These are phyloP conservation scores for Coelopa frigida DNA, from an alignment of 1,140 invertebrate genomes.

Conservation along the genomic window DNA sequence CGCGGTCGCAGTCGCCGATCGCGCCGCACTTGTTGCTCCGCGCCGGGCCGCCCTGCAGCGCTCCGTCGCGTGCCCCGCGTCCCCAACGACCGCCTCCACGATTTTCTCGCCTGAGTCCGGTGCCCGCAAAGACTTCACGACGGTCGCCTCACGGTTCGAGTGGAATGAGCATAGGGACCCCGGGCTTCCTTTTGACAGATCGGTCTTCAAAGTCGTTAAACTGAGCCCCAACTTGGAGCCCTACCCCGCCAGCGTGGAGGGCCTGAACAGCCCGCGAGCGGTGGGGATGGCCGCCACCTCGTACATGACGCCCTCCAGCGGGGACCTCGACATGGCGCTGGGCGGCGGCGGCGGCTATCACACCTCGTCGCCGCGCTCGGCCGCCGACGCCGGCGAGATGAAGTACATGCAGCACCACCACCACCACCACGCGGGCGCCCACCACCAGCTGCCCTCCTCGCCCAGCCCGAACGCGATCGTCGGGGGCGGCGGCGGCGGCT, in stretches of 20 bases:
- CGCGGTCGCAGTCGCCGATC: neutral
- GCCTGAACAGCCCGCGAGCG: slow-evolving; percentile 46
- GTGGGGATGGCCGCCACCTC: slow-evolving; percentile 74
- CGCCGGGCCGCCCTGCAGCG: no score
- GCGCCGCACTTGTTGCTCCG: slow-evolving; percentile 8
- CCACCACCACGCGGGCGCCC: slow-evolving; percentile 60
- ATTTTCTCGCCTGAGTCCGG: slow-evolving; percentile 29
- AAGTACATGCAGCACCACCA: slow-evolving; percentile 82
- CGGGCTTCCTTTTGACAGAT: slow-evolving; percentile 45
- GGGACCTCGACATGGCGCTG: slow-evolving; percentile 65
- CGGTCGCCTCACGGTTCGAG: slow-evolving; percentile 45
- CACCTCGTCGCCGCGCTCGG: slow-evolving; percentile 65
- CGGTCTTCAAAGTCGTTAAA: slow-evolving; percentile 46
- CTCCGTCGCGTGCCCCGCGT: slow-evolving; percentile 3
- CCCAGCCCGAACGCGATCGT: slow-evolving; percentile 50
- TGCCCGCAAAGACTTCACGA: slow-evolving; percentile 42
- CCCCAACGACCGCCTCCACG: slow-evolving; percentile 1
- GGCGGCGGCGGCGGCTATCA: slow-evolving; percentile 61
- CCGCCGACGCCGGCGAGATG: slow-evolving; percentile 80
- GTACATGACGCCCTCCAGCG: slow-evolving; percentile 72
- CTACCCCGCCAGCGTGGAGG: slow-evolving; percentile 47
- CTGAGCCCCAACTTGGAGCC: slow-evolving; percentile 47
- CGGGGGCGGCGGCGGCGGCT: slow-evolving; percentile 21
- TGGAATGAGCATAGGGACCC: slow-evolving; percentile 46
- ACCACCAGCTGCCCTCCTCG: slow-evolving; percentile 63